Percentiles rank a stretch among this genome's conserved stretches.
Evolutionary conservation across 2,113 vertebrate species (phyloP).

Genomic region (Pseudorhombus dupliciocellatus): DNA sequence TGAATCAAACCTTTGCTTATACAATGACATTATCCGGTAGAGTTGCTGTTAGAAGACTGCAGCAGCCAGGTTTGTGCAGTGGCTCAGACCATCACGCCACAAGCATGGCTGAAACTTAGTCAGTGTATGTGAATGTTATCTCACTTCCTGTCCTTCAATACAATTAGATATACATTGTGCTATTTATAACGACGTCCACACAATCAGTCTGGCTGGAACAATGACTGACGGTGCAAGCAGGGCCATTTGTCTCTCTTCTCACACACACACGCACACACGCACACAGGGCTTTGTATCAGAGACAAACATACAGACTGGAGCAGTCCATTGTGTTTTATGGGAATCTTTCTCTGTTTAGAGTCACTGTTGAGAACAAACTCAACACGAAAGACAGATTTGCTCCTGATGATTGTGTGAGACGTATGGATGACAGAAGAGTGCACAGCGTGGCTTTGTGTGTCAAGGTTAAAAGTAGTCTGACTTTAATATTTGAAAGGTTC

Average conservation of each 20-base stretch:
- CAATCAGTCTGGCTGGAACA: slow-evolving; percentile 46
- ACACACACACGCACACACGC: too few relatives aligned
- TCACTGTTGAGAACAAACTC: not conserved
- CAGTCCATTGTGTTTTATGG: slow-evolving; percentile 62
- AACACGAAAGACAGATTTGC: not conserved
- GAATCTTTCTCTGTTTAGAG: slow-evolving; percentile 51
- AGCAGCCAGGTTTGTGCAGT: too few relatives aligned
- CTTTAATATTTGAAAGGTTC: too few relatives aligned
- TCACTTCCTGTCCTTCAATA: slow-evolving; percentile 52
- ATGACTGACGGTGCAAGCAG: slow-evolving; percentile 44
- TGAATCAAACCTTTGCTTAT: too few relatives aligned
- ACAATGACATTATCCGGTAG: too few relatives aligned
- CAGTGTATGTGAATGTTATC: slow-evolving; percentile 38
- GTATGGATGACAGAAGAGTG: too few relatives aligned
- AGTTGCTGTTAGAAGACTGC: too few relatives aligned
- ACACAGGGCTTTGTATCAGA: not conserved
- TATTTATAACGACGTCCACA: slow-evolving; percentile 42
- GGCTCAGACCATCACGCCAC: too few relatives aligned
- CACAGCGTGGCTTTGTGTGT: too few relatives aligned
- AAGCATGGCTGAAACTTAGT: not conserved
- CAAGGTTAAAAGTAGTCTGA: too few relatives aligned
- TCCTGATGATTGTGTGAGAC: too few relatives aligned
- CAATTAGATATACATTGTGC: slow-evolving; percentile 31
- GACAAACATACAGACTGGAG: not conserved
- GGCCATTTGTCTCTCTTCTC: not conserved